Base-by-base conservation (phyloP, 2,113 vertebrate species). In the Campylorhamphus procurvoides region DNA sequence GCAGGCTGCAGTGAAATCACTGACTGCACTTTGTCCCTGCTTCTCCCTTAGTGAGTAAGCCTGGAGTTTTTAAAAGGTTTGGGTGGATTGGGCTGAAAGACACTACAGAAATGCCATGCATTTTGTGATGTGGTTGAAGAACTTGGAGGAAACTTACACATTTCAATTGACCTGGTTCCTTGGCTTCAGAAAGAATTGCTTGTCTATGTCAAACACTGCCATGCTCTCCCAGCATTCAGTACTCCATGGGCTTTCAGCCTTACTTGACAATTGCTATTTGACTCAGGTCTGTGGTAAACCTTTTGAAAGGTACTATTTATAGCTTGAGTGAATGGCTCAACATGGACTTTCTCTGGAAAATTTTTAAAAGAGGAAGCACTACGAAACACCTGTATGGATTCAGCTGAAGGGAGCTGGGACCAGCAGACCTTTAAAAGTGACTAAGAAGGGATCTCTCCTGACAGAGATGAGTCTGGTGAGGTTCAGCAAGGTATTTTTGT, bases 161-260 rank as follows among this genome's bases (percentile, higher is more conserved):
- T 35, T 73, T 46, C 31, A 29, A 50, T 16, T 4, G 8, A 73
- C 55, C 46, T 12, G 9, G 59, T 76, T 93, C 18, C 19, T 19
- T 31, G 76, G n/a, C 37, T 88, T 86, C 25, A 58, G 85, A 64
- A 76, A 71, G 7, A 87, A 35, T 50, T 62, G 39, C 33, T 63
- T 90, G n/a, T 69, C 46, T 49, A 17, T 90, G 47, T 68, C 69
- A 14, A 83, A 72, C 31, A 63, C 47, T 39, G 33, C 39, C 23
- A 33, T 0, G 0, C 9, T 85, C 33, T 49, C 49, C 14, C 0
- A n/a, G 33, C 23, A 4, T 24, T 11, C 44, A 27, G 18, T 50
- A 7, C 50, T 55, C 29, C 0, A 0, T 17, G 33, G 35, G 25
- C 63, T 85, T 85, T 90, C 71, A 79, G 4, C n/a, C 31, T 83